Conservation (phyloP, 2,797 vertebrate genomes). For the Acipenser transmontanus region DNA sequence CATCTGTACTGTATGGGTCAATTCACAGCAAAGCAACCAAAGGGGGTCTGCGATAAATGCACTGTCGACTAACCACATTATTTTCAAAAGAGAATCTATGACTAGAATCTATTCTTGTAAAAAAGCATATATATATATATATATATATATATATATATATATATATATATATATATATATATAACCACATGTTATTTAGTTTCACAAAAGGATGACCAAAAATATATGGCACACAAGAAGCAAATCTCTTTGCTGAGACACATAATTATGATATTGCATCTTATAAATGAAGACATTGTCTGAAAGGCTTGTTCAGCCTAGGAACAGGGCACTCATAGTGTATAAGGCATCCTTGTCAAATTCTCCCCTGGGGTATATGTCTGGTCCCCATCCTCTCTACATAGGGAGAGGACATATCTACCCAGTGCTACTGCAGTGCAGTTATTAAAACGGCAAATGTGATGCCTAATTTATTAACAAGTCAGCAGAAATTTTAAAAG, state of each 20-base stretch:
- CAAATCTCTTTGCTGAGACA: neutral
- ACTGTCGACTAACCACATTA: conserved; percentile 19
- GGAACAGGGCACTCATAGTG: conserved; percentile 32
- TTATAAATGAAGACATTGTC: neutral
- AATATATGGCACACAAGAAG: conserved; percentile 13
- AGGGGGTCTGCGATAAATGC: conserved; percentile 4
- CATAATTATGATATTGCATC: neutral
- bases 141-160: no score
- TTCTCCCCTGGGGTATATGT: conserved; percentile 25
- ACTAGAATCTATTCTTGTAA: conserved; percentile 19
- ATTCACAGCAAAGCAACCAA: conserved; percentile 10
- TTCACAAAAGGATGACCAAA: conserved; percentile 19
- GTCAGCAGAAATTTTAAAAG: conserved; percentile 56
- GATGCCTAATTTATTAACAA: conserved; percentile 44
- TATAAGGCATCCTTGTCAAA: conserved; percentile 32
- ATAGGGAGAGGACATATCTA: conserved; percentile 34
- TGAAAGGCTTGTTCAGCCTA: conserved; percentile 16
- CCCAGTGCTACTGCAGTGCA: conserved; percentile 23
- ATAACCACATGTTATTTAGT: no score
- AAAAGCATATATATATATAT: neutral
- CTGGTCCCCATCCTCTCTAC: conserved; percentile 31
- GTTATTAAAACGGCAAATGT: conserved; percentile 40
- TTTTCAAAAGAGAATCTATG: conserved; percentile 18
- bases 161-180: no score
- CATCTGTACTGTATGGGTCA: conserved; percentile 1